Base-by-base conservation (phyloP, 2,888 invertebrate genomes). In the Miltochrista miniata region DNA sequence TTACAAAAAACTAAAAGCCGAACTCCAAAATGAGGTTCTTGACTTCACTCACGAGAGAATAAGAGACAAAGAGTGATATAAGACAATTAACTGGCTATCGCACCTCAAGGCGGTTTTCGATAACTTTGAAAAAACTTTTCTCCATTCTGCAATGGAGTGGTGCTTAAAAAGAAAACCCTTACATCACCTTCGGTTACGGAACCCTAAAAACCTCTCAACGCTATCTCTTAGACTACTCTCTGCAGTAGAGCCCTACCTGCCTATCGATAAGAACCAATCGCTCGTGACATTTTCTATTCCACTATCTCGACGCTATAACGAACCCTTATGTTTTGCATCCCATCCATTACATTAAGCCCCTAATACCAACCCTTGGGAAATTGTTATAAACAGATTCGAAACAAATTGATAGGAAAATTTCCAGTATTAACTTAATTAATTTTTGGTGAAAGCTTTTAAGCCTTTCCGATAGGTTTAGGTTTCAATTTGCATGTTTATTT, bases 351-450 rank as follows among this genome's bases (percentile, higher is more conserved):
- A 41, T 41, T 54, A 59, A 63, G 44, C 68, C 48, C 48, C 34
- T 45, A 36, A 7, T 42, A 7, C n/a, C 12, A 42, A 40, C 53
- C 51, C 48, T 18, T 18, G 42, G 45, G 64, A 54, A 24, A 53
- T 60, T 61, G 65, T 49, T 58, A 55, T 41, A 48, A 59, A 60
- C 45, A 50, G 48, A 59, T 53, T 59, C 30, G 33, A 47, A 56
- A 61, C 45, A 60, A 70, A 62, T 64, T 54, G 51, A 42, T 54
- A 48, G 58, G 59, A 56, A 60, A 58, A 56, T 57, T 52, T 44
- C 30, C 8, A 15, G 30, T 50, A 55, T 45, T 45, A 45, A 40
- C 48, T 57, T 59, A 68, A 62, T 70, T 61, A 60, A 52, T 64
- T 51, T 59, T 44, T 18, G 34, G 12, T 48, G 29, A 48, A 58